Evolutionary conservation across 2,113 vertebrate species (phyloP), one percentile per base, ranked within the genome.

Genomic region (Ptychochromis oligacanthus): DNA sequence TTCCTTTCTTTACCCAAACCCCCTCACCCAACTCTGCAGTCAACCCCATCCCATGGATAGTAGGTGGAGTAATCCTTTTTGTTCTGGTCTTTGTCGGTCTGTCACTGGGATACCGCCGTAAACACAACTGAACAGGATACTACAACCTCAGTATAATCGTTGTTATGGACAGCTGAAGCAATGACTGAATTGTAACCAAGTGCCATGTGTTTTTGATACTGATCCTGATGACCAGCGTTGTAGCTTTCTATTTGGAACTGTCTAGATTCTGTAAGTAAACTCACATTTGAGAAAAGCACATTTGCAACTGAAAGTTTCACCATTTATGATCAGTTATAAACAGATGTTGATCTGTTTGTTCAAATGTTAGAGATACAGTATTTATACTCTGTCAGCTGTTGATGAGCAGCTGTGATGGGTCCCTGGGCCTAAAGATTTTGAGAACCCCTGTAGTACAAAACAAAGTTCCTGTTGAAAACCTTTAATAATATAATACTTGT

Each of bases 41-140:
- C 2, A 20, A 70, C 83, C 0, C 12, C 80, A 22, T 1, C 1
- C 8, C 3, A 6, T 43, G 26, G 57, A 72, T 92, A 0, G 59
- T 83, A 14, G 2, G 0, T 0, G 18, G 1, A 0, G 1, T 4
- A 10, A 3, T 38, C 9, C 20, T 1, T 2, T 13, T 2, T 7
- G 0, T 4, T 36, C 1, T 88, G 7, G 0, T 59, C 11, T 0
- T 72, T 43, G 22, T 43, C 1, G 4, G 61, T 40, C 61, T 64
- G 60, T 62, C 60, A 62, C 18, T 62, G 61, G 61, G n/a, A 64
- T 22, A n/a, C 36, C 38, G 38, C 61, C 22, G 61, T 40, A 40
- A 40, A 64, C 4, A 0, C 34, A 64, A 22, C 12, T 11, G 20
- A 64, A 64, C 7, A 34, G 61, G 61, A 64, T 22, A 40, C 61